These are phyloP conservation scores for Musca domestica DNA, from an alignment of 1,140 invertebrate genomes.

Conservation along the genomic window DNA sequence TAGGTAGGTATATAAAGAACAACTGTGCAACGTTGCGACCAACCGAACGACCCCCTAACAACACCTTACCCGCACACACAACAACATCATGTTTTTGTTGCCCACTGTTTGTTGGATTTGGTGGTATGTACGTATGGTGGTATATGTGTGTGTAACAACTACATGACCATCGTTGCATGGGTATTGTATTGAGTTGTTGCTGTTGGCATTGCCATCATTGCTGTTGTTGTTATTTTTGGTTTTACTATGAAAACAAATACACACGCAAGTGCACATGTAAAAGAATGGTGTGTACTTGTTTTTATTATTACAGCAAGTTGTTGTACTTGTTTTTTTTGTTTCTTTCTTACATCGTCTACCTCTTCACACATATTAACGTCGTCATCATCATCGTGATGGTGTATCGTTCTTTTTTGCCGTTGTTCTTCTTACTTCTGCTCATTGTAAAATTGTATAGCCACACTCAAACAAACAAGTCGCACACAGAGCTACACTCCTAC, in stretches of 20 bases:
- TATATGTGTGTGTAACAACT: too few species aligned
- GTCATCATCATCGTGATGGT: neutral
- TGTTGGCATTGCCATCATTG: neutral
- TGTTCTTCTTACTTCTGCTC: neutral
- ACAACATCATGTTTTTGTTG: too few species aligned
- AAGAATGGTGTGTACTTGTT: slow-evolving; percentile 15
- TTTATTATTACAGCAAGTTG: slow-evolving; percentile 21
- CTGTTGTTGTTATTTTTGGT: neutral
- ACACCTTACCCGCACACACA: too few species aligned
- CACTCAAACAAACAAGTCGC: too few species aligned
- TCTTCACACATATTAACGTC: too few species aligned
- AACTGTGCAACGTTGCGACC: too few species aligned
- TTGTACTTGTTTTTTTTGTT: slow-evolving; percentile 19
- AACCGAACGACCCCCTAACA: too few species aligned
- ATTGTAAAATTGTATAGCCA: neutral
- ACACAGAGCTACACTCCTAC: too few species aligned
- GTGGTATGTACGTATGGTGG: too few species aligned
- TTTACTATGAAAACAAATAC: slow-evolving; percentile 14
- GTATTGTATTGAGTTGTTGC: neutral
- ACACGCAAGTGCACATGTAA: slow-evolving; percentile 14
- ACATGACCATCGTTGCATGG: neutral
- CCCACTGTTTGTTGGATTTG: too few species aligned
- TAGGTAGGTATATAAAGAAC: too few species aligned
- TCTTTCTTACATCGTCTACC: neutral
- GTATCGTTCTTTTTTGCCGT: neutral